Conservation (phyloP, 2,888 invertebrate genomes). For the Neoscelio sp. region DNA sequence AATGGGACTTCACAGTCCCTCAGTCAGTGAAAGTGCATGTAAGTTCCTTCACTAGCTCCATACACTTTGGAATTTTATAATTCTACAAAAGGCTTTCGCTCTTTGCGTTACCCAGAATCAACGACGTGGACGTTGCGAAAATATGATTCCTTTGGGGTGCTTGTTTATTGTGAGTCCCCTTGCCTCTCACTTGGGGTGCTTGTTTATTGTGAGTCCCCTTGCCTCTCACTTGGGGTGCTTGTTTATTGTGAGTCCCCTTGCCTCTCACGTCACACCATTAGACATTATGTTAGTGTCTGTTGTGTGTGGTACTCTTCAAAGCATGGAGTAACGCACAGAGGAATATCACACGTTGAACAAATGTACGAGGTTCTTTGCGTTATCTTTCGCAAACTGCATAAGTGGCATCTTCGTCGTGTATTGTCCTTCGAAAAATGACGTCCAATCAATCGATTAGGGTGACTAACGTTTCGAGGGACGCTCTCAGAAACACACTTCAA, state of each 20-base stretch:
- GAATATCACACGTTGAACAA: conserved; percentile 38
- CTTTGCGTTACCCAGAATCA: conserved; percentile 33
- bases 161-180: background rate
- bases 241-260: background rate
- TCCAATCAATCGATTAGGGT: conserved; percentile 47
- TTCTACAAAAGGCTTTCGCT: conserved; percentile 15
- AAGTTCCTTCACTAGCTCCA: conserved; percentile 9
- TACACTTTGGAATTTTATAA: conserved; percentile 9
- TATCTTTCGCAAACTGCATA: conserved; percentile 37
- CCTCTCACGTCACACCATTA: background rate
- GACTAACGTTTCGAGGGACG: conserved; percentile 42
- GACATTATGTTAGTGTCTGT: conserved; percentile 11
- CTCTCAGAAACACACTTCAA: conserved; percentile 36
- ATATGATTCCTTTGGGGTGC: conserved; percentile 23
- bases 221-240: conserved; percentile 8
- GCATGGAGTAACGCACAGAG: conserved; percentile 47
- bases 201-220: conserved; percentile 3
- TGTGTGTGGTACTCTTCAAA: conserved; percentile 34
- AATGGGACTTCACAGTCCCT: conserved; percentile 8
- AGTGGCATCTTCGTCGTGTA: conserved; percentile 45
- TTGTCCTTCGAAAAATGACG: conserved; percentile 49
- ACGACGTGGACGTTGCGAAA: conserved; percentile 33
- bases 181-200: conserved; percentile 2
- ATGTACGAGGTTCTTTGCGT: conserved; percentile 35
- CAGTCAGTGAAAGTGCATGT: conserved; percentile 9